These are phyloP conservation scores for Ptilorrhoa leucosticta DNA, from an alignment of 2,113 vertebrate genomes.

Conservation along the genomic window DNA sequence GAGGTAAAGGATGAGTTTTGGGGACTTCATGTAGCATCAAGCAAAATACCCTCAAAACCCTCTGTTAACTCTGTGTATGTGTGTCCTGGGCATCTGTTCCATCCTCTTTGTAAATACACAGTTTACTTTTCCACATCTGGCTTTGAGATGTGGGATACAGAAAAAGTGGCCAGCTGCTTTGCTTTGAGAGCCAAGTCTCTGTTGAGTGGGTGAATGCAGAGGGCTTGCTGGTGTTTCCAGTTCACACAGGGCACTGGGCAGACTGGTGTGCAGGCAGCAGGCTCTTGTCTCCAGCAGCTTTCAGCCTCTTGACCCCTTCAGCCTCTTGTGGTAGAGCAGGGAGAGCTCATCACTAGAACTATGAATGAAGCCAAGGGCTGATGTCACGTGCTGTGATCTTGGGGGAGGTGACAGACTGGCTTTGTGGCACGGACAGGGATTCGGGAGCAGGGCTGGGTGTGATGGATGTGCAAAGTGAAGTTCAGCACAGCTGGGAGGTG, in stretches of 20 bases:
- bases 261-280: neutral
- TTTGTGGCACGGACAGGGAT: neutral
- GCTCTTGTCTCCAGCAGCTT: neutral
- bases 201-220: neutral
- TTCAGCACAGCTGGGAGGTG: neutral
- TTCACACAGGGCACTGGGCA: neutral
- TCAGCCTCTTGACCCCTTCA: neutral
- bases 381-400: accelerated
- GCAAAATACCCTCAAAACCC: neutral
- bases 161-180: neutral
- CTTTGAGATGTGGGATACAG: neutral
- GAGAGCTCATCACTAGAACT: neutral
- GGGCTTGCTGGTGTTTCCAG: neutral
- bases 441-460: neutral
- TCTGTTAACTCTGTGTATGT: neutral
- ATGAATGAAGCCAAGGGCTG: neutral
- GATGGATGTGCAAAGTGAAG: neutral
- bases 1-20: neutral
- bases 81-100: neutral
- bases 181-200: neutral
- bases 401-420: neutral
- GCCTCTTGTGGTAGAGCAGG: neutral
- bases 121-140: neutral
- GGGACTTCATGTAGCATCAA: neutral
- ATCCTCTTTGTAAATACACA: neutral